Evolutionary conservation across 2,797 vertebrate genomes (phyloP).

Genomic region (Scolopax rusticola): DNA sequence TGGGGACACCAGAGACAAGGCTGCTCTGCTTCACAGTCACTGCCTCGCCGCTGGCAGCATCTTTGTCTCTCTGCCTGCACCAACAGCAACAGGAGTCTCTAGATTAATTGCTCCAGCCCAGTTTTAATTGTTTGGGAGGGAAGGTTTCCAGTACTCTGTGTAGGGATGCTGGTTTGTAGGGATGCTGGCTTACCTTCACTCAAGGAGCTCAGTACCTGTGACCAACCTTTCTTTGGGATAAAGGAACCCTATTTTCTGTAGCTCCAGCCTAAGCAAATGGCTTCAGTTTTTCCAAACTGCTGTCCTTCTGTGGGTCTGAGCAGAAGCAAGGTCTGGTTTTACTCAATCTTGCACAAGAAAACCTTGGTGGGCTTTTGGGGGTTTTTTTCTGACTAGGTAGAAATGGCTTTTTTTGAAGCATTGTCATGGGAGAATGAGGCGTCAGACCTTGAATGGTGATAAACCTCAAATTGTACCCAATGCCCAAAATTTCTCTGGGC

Average conservation of each 20-base stretch:
- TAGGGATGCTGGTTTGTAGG: not conserved
- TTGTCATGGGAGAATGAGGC: not conserved
- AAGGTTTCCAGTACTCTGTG: not conserved
- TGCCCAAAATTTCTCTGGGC: not conserved
- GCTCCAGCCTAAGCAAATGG: not conserved
- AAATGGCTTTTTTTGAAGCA: not conserved
- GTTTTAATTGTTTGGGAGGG: not conserved
- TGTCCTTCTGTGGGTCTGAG: not conserved
- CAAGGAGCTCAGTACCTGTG: not conserved
- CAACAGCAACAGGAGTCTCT: not conserved
- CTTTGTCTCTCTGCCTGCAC: not conserved
- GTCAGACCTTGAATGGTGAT: not conserved
- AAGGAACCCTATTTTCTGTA: not conserved
- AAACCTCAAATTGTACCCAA: not conserved
- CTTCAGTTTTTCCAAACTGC: not conserved
- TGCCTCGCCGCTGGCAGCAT: not conserved
- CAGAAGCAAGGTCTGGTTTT: not conserved
- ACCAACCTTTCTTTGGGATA: not conserved
- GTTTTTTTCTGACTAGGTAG: not conserved
- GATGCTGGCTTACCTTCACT: not conserved
- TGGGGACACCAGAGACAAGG: not conserved
- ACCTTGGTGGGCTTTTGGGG: too few species aligned
- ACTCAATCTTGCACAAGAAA: not conserved
- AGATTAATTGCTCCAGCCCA: not conserved
- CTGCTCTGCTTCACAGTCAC: rapidly evolving